These are phyloP conservation scores for Morus bassanus DNA, from an alignment of 2,797 vertebrate species.

Conservation along the genomic window DNA sequence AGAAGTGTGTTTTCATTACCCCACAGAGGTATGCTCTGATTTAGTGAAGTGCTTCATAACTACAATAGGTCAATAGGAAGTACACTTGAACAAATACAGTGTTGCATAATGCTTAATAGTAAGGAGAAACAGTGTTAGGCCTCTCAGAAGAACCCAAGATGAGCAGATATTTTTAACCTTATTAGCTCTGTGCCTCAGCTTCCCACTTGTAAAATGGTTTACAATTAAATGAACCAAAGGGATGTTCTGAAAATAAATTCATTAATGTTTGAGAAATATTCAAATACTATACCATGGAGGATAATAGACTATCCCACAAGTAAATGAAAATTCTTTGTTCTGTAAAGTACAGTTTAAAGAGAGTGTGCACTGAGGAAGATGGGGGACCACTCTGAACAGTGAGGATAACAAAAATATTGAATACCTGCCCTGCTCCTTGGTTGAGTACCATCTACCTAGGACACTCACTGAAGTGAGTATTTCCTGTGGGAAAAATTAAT, in stretches of 20 bases:
- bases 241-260: conserved; percentile 60
- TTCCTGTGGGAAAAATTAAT: neutral
- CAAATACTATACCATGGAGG: conserved; percentile 11
- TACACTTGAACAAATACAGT: conserved; percentile 24
- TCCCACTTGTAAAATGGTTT: conserved; percentile 52
- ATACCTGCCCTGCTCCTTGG: neutral
- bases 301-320: conserved; percentile 3
- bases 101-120: conserved; percentile 20
- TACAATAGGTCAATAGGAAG: conserved; percentile 55
- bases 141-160: conserved; percentile 41
- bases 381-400: neutral
- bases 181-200: conserved; percentile 67
- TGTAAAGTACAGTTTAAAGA: neutral
- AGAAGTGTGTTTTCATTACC: conserved; percentile 32
- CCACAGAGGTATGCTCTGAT: conserved; percentile 52
- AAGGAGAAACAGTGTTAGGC: neutral
- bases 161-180: conserved; percentile 63
- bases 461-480: neutral
- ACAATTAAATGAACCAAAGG: conserved; percentile 61
- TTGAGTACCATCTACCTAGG: neutral
- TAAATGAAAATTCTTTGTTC: conserved; percentile 23
- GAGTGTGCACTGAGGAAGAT: neutral
- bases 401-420: neutral
- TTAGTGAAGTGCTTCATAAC: conserved; percentile 47
- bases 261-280: conserved; percentile 58